These are phyloP conservation scores for Parnassius orleans DNA, from an alignment of 2,888 invertebrate genomes.

Conservation along the genomic window DNA sequence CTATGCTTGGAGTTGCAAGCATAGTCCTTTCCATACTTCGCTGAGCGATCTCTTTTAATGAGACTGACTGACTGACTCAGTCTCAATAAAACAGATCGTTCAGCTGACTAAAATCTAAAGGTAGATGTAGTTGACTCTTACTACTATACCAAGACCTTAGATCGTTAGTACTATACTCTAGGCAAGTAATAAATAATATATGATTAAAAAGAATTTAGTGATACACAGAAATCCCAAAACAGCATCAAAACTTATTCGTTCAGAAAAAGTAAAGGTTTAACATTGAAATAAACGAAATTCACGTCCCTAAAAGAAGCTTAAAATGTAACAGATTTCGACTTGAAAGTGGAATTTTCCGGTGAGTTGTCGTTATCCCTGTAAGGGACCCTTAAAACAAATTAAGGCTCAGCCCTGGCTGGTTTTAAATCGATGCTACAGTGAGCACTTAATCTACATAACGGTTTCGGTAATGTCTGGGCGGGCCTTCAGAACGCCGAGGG, in stretches of 20 bases:
- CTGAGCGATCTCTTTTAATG: too few species aligned
- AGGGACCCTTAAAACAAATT: constrained; percentile 33
- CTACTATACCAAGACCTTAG: too few species aligned
- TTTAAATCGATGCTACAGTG: constrained; percentile 43
- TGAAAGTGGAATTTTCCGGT: constrained; percentile 21
- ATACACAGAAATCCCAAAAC: too few species aligned
- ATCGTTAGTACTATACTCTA: too few species aligned
- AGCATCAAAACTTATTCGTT: not conserved
- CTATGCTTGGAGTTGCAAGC: too few species aligned
- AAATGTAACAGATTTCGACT: constrained; percentile 17
- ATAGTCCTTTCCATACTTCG: too few species aligned
- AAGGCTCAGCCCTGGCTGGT: constrained; percentile 33
- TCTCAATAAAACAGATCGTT: too few species aligned
- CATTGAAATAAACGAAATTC: constrained; percentile 12
- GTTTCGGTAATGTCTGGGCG: constrained; percentile 39
- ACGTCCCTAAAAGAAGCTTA: not conserved
- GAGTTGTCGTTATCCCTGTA: constrained; percentile 23
- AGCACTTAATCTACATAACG: constrained; percentile 63
- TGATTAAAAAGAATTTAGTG: too few species aligned
- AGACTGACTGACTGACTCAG: too few species aligned
- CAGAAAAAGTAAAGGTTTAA: constrained; percentile 14
- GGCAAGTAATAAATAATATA: too few species aligned
- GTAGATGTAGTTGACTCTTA: too few species aligned
- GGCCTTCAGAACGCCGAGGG: constrained; percentile 29
- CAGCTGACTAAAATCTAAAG: too few species aligned